Conservation (phyloP, 2,888 invertebrate species). For the Labia minor region DNA sequence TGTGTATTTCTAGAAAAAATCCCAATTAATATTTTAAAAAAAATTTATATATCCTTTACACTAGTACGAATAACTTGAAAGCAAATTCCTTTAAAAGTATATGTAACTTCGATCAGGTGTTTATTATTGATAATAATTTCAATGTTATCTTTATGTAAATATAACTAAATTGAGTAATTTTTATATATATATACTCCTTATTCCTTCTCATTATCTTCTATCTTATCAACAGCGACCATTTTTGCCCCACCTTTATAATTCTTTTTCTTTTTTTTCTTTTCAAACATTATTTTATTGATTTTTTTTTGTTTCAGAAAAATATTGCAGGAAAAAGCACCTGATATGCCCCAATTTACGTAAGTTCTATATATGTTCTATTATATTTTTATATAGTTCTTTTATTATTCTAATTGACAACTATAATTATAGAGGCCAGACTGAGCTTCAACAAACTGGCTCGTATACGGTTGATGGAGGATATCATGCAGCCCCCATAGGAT, state of each 20-base stretch:
- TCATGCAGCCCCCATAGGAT: slow-evolving; percentile 35
- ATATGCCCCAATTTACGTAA: slow-evolving; percentile 57
- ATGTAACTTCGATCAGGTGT: too few species aligned
- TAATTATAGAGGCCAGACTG: slow-evolving; percentile 40
- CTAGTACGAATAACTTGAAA: too few species aligned
- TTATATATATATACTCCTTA: too few species aligned
- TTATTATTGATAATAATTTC: too few species aligned
- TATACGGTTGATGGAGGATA: slow-evolving; percentile 33
- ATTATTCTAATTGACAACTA: too few species aligned
- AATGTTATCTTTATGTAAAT: background rate
- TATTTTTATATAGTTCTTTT: too few species aligned
- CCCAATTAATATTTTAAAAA: too few species aligned
- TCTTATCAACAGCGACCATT: background rate
- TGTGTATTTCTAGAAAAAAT: too few species aligned
- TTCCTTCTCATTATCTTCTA: background rate
- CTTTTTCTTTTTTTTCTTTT: slow-evolving; percentile 21
- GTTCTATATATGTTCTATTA: too few species aligned
- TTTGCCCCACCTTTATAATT: slow-evolving; percentile 18
- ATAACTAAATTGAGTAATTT: background rate
- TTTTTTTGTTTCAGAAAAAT: slow-evolving; percentile 44
- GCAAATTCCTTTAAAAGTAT: too few species aligned
- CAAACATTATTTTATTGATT: too few species aligned
- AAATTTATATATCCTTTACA: too few species aligned
- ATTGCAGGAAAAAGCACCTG: slow-evolving; percentile 50
- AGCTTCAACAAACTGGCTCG: slow-evolving; percentile 36